Evolutionary conservation across 2,888 invertebrate species (phyloP).

Genomic region (Eulithis prunata): DNA sequence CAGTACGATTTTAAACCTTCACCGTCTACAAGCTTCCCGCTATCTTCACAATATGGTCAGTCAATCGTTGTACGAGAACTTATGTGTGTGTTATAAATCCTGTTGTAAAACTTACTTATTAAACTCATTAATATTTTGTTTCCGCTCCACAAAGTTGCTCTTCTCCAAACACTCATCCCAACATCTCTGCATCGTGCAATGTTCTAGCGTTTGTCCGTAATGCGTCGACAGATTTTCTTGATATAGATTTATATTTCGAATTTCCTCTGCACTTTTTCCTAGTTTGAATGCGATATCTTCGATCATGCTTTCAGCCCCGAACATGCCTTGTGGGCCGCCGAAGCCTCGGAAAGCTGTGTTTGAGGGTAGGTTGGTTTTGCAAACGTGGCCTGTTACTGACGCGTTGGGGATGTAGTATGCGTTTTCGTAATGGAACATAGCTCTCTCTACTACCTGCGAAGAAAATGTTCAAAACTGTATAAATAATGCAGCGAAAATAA

Average conservation of each 20-base stretch:
- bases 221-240: slow-evolving; percentile 91
- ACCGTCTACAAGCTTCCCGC: no score
- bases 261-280: slow-evolving; percentile 85
- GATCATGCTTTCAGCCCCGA: slow-evolving; percentile 91
- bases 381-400: slow-evolving; percentile 88
- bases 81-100: no score
- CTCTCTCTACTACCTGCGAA: slow-evolving; percentile 90
- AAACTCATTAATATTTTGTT: slow-evolving; percentile 85
- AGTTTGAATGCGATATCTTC: slow-evolving; percentile 90
- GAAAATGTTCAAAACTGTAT: slow-evolving; percentile 5
- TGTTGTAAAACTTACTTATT: slow-evolving; percentile 84
- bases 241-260: slow-evolving; percentile 91
- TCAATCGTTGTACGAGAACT: no score
- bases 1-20: no score
- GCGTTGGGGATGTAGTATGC: slow-evolving; percentile 91
- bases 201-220: slow-evolving; percentile 88
- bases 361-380: slow-evolving; percentile 95
- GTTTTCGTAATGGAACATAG: slow-evolving; percentile 93
- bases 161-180: slow-evolving; percentile 91
- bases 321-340: slow-evolving; percentile 96
- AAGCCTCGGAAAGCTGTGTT: slow-evolving; percentile 98
- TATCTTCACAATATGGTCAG: no score
- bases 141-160: slow-evolving; percentile 86
- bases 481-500: neutral
- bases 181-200: slow-evolving; percentile 90